A percentile compares a stretch with the other conserved stretches of the same genome.
These are phyloP conservation scores for Sebastes schlegelii DNA, from an alignment of 2,113 vertebrate species.

Conservation along the genomic window DNA sequence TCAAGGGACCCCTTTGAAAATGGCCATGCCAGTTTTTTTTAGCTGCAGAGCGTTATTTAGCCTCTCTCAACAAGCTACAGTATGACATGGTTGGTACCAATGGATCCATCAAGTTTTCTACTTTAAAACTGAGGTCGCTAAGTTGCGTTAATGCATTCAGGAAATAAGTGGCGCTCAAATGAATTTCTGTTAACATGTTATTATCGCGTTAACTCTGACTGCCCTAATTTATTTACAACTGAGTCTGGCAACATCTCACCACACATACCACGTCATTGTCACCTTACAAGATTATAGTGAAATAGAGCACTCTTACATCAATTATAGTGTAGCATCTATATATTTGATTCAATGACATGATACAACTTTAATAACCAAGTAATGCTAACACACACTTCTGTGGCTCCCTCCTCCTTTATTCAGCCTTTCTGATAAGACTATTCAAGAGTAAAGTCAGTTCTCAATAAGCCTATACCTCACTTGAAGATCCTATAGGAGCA, in stretches of 20 bases:
- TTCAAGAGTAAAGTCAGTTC: neutral
- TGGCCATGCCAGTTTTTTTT: no score
- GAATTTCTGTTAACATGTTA: no score
- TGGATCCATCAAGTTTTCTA: no score
- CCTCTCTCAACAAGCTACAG: no score
- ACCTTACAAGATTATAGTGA: neutral
- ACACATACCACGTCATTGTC: neutral
- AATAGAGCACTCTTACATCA: neutral
- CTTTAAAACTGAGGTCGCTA: no score
- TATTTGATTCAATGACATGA: neutral
- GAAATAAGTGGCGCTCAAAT: no score
- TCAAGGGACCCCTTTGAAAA: no score
- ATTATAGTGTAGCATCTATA: constrained; percentile 1
- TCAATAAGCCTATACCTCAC: neutral
- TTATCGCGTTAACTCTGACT: no score
- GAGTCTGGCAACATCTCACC: neutral
- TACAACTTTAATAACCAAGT: neutral
- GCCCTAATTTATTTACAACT: no score
- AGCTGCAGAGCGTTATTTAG: no score
- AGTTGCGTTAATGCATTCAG: no score
- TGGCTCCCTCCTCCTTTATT: neutral
- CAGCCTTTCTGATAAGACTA: neutral
- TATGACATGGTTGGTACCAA: no score
- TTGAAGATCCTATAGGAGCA: neutral
- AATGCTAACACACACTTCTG: neutral